Base-by-base conservation (phyloP, 2,113 vertebrate genomes). In the Anseranas semipalmata region DNA sequence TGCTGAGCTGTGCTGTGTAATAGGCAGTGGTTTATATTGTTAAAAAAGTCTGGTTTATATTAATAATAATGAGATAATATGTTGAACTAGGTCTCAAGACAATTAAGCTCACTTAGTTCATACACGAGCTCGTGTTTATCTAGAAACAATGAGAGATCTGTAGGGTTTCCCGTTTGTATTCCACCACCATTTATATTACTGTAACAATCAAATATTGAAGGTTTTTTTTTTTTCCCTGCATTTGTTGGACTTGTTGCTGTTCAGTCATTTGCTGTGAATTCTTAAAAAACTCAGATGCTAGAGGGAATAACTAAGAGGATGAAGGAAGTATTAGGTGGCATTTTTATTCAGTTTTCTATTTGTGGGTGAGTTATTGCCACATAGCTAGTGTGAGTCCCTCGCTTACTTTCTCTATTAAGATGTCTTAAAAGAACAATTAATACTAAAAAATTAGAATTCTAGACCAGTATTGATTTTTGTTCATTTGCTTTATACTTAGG, bases 401-500 rank as follows among this genome's bases (percentile, higher is more conserved):
- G 10, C 17, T 50, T 75, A 14, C 30, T 87, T 68, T 70, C 43
- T 67, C n/a, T 46, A 1, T 6, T 90, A 50, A 85, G 28, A 73
- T 77, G 67, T 67, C 43, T 55, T 33, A 52, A 41, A 72, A 68
- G 12, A 75, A 65, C 4, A 58, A 48, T 30, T 43, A 46, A 58
- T 77, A 58, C 7, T 74, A 41, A 27, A 32, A 41, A 55, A 43
- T 33, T 30, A 27, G 75, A 48, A 39, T 68, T 33, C 24, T 33
- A 83, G 30, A 24, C 39, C 53, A 65, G 32, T 33, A 16, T 4
- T 97, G 90, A 98, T 58, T 73, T 81, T 39, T 48, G 6, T 90
- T 89, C 7, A 0, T 96, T n/a, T 95, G 35, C 80, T 97, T 75
- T 88, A 37, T 58, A 92, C 80, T 65, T 59, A 99, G 99, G 99